Evolutionary conservation across 2,888 invertebrate genomes (phyloP), one percentile per base, ranked within the genome.

Genomic region (Rugalucina vietnamica): DNA sequence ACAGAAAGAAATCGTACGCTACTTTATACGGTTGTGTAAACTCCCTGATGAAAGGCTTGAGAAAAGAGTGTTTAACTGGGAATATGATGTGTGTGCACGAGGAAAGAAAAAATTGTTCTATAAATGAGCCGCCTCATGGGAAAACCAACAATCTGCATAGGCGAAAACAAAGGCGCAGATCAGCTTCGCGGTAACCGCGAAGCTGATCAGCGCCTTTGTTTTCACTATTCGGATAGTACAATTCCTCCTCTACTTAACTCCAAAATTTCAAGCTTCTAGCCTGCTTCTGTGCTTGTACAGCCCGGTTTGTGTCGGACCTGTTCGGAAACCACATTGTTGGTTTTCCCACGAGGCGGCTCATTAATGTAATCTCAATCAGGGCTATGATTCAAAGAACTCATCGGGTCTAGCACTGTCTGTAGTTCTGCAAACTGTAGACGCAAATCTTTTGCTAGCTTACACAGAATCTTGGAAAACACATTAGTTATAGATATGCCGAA

Each of bases 1-100:
- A 24, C 60, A 60, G 60, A 39, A 37, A 70, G 70, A 70, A 24
- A 21, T 70, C 12, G 39, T 70, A 27, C 70, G 70, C n/a, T 70
- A 60, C n/a, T 60, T 60, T 21, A 29, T 60, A 21, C 8, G 60
- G 36, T 24, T 70, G 12, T 37, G 36, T 37, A 70, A 70, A 70
- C 70, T 70, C 8, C n/a, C 39, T 2, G 37, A 36, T 18, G 70
- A 18, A 37, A 36, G 70, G 27, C 36, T 70, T 21, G 70, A 34
- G 29, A 36, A 39, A 37, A 5, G 32, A 3, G 70, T 70, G 36
- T 70, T 70, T 36, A 39, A 70, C 70, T 34, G 70, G 70, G 70
- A 70, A 24, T 70, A 70, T 70, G 24, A 24, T 70, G n/a, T 70
- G 70, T 70, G 70, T 36, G 36, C 36, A 8, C 21, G 21, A 3